Evolutionary conservation across 2,888 invertebrate genomes (phyloP).

Genomic region (Leptinotarsa haldemani): DNA sequence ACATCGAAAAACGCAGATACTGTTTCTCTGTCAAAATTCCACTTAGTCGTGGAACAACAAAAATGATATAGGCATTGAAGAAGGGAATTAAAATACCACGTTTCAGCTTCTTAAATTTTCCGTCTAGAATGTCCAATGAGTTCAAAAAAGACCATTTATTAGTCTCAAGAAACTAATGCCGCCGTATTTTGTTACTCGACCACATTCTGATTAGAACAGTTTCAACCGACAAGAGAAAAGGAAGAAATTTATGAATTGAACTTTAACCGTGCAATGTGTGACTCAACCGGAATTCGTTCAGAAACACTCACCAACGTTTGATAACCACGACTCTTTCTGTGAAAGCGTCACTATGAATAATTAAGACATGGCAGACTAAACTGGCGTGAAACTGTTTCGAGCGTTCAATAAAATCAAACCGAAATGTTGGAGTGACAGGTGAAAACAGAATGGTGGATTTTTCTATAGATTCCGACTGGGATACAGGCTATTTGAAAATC

Average conservation of each 20-base stretch:
- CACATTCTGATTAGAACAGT: slow-evolving; percentile 33
- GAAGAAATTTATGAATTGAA: slow-evolving; percentile 31
- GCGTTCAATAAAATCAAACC: not conserved
- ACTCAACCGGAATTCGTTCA: slow-evolving; percentile 25
- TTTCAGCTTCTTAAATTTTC: slow-evolving; percentile 28
- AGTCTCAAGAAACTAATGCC: slow-evolving; percentile 32
- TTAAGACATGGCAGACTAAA: not conserved
- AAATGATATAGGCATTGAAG: slow-evolving; percentile 7
- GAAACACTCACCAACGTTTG: not conserved
- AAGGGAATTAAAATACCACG: slow-evolving; percentile 2
- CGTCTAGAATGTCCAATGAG: slow-evolving; percentile 30
- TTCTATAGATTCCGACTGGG: not conserved
- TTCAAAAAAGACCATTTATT: slow-evolving; percentile 34
- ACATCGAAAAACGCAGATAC: not conserved
- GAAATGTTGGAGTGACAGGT: not conserved
- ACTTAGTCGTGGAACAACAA: not conserved
- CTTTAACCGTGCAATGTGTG: slow-evolving; percentile 27
- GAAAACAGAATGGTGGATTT: not conserved
- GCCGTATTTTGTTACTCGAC: slow-evolving; percentile 30
- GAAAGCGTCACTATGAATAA: slow-evolving; percentile 2
- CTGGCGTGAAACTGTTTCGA: not conserved
- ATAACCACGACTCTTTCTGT: not conserved
- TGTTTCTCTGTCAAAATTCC: too few species aligned
- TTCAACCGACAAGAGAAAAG: slow-evolving; percentile 25
- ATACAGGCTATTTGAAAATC: not conserved